These are phyloP conservation scores for Cavia porcellus DNA, from an alignment of 2,113 vertebrate species.

Conservation along the genomic window DNA sequence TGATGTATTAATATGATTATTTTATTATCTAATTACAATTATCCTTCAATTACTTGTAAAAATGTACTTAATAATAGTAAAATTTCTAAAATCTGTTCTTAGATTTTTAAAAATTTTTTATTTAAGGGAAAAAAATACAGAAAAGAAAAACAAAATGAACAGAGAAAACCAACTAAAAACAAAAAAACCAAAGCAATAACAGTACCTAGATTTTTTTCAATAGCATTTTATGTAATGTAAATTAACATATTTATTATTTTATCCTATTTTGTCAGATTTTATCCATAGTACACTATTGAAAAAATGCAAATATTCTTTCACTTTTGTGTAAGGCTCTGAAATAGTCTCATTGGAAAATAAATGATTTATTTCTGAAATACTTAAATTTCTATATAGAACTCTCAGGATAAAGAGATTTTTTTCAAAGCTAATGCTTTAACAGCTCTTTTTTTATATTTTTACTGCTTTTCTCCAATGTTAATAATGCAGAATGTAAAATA, in stretches of 20 bases:
- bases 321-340: background rate
- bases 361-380: background rate
- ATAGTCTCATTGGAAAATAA: background rate
- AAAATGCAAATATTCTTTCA: background rate
- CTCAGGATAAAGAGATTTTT: background rate
- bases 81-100: background rate
- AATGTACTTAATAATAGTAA: background rate
- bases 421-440: background rate
- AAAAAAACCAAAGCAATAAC: too few relatives aligned
- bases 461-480: background rate
- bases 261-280: background rate
- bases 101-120: background rate
- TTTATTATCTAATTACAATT: slow-evolving; percentile 32
- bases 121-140: too few relatives aligned
- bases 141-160: too few relatives aligned
- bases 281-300: background rate
- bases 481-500: background rate
- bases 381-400: background rate
- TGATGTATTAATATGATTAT: background rate
- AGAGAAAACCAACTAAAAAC: too few relatives aligned
- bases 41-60: slow-evolving; percentile 10
- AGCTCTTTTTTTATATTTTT: background rate
- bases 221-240: background rate
- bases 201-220: background rate
- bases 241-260: background rate